Evolutionary conservation across 2,113 vertebrate species (phyloP).

Genomic region (Carassius auratus): DNA sequence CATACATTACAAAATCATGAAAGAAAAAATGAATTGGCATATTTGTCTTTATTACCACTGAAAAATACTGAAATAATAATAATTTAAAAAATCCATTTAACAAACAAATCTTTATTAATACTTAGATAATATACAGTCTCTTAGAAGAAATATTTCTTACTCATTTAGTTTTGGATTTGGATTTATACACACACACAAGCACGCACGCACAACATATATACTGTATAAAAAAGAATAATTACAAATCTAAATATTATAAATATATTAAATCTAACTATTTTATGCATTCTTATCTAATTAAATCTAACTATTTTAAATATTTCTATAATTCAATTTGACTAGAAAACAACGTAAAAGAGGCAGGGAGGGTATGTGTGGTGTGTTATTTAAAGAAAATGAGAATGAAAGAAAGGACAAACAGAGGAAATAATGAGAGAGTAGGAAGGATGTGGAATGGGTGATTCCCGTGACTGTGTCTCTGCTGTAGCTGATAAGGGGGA

Average conservation of each 20-base stretch:
- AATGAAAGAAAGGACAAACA: background rate
- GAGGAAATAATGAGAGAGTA: background rate
- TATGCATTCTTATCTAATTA: too few relatives aligned
- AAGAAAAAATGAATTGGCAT: background rate
- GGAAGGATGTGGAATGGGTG: background rate
- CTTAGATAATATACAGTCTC: background rate
- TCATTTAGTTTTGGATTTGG: background rate
- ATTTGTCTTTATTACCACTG: background rate
- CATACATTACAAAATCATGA: background rate
- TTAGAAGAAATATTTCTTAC: background rate
- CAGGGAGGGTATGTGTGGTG: background rate
- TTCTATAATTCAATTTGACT: background rate
- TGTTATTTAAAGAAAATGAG: background rate
- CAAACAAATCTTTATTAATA: background rate
- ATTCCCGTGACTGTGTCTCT: constrained; percentile 61
- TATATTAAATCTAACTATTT: too few relatives aligned
- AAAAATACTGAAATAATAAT: background rate
- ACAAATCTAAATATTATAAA: too few relatives aligned
- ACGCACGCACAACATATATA: too few relatives aligned
- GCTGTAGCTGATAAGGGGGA: constrained; percentile 68
- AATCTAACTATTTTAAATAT: too few relatives aligned
- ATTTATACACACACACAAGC: too few relatives aligned
- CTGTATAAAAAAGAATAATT: too few relatives aligned
- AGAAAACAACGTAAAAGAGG: background rate
- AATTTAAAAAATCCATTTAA: background rate